phyloP scores from a whole-genome alignment of 2,113 vertebrate genomes.

The Chlamydotis undulata region DNA sequence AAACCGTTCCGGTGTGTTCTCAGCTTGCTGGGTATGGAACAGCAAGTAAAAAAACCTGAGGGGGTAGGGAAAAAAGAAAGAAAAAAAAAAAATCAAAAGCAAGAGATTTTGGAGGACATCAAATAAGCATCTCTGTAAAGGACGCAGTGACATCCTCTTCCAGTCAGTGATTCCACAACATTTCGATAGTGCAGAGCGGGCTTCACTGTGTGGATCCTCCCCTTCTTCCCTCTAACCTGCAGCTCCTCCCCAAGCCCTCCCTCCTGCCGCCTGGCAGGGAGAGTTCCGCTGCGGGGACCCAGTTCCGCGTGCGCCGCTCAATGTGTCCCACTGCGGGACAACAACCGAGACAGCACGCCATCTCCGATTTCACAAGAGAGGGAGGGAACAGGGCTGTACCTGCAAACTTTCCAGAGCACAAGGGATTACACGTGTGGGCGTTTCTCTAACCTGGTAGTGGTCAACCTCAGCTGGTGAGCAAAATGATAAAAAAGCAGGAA shows the following conservation, averaged over 20 bases:
- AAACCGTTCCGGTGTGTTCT: background rate
- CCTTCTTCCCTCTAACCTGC: background rate
- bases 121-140: background rate
- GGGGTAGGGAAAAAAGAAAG: no score
- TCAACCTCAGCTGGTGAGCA: background rate
- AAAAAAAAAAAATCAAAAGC: background rate
- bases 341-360: background rate
- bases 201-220: background rate
- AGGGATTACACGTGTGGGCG: rapidly evolving
- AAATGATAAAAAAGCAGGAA: background rate
- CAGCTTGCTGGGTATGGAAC: background rate
- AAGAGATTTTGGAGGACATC: background rate
- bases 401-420: background rate
- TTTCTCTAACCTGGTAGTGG: background rate
- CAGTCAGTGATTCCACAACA: background rate
- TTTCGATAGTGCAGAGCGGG: background rate
- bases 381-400: background rate
- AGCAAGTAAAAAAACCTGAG: background rate
- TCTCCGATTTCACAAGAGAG: background rate
- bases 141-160: background rate
- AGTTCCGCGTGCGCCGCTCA: background rate
- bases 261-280: background rate
- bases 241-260: background rate
- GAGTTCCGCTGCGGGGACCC: background rate
- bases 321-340: background rate